These are phyloP conservation scores for Medauroidea extradentata DNA, from an alignment of 1,140 invertebrate genomes.

Conservation along the genomic window DNA sequence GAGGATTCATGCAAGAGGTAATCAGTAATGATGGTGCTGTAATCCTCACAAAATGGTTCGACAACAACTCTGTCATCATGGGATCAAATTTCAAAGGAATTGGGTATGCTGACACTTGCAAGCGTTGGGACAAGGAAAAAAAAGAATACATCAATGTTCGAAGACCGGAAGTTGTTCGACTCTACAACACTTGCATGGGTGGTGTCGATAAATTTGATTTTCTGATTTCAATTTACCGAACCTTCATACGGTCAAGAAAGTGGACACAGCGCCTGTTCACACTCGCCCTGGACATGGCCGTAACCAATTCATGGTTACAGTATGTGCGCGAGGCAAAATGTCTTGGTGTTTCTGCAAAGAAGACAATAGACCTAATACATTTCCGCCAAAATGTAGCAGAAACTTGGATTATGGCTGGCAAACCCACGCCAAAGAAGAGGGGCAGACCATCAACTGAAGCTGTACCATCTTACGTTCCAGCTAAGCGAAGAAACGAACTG, in stretches of 20 bases:
- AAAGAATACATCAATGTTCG: slow-evolving; percentile 33
- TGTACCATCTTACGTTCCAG: not conserved
- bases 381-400: slow-evolving; percentile 17
- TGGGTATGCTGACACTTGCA: slow-evolving; percentile 34
- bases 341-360: not conserved
- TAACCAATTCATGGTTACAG: slow-evolving; percentile 30
- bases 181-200: slow-evolving; percentile 39
- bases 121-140: slow-evolving; percentile 33
- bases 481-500: not conserved
- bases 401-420: slow-evolving; percentile 1
- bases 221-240: slow-evolving; percentile 25
- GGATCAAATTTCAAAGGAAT: slow-evolving; percentile 43
- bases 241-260: slow-evolving; percentile 31
- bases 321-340: slow-evolving; percentile 23
- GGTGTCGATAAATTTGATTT: slow-evolving; percentile 39
- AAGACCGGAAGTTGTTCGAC: slow-evolving; percentile 34
- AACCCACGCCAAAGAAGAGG: slow-evolving; percentile 6
- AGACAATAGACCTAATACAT: slow-evolving; percentile 13
- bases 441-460: slow-evolving; percentile 14
- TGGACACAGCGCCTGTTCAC: slow-evolving; percentile 32
- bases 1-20: not conserved
- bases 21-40: slow-evolving; percentile 19
- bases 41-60: slow-evolving; percentile 40
- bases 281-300: slow-evolving; percentile 30
- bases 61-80: slow-evolving; percentile 39